Base-by-base conservation (phyloP, 2,888 invertebrate species). In the Pandemis corylana region DNA sequence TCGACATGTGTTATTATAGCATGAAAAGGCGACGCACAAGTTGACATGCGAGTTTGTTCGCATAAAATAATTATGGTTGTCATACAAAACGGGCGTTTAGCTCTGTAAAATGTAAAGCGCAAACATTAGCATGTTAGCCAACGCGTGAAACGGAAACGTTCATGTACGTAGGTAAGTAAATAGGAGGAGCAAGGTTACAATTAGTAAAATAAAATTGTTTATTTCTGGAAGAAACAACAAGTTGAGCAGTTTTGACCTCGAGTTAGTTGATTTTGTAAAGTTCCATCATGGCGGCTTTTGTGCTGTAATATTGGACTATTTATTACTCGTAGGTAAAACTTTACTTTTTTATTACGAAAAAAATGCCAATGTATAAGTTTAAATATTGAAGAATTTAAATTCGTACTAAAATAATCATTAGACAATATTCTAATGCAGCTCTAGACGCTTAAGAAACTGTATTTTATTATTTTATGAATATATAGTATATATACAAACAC, bases 41-140 rank as follows among this genome's bases (percentile, higher is more conserved):
- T 71, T 78, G 77, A 75, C 78, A 77, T 76, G 77, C 78, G 79
- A 79, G 78, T 78, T 71, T 78, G 77, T 80, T 78, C 78, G 77
- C 81, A 79, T 82, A 78, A 83, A 83, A 83, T 85, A 82, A 85
- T 84, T 82, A 77, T 44, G 76, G 75, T 76, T 78, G 80, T 79
- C 81, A 79, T 80, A 80, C 78, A 76, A 77, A 82, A 81, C 81
- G 79, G 82, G 78, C 76, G 76, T 80, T 80, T 78, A 61, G 61
- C 72, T 80, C 73, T 81, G 76, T 82, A 83, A 83, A 79, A 82
- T 82, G 76, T 78, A 82, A 76, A 78, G 73, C 68, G 71, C 69
- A 72, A 72, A 75, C 72, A 72, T 72, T 68, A 67, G 68, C 56
- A 78, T 75, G 77, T 72, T 76, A 71, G 68, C 73, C 80, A 69